Percentiles rank a stretch among this genome's conserved stretches.
Conservation (phyloP, 2,797 vertebrate species). For the Pogoniulus pusillus region DNA sequence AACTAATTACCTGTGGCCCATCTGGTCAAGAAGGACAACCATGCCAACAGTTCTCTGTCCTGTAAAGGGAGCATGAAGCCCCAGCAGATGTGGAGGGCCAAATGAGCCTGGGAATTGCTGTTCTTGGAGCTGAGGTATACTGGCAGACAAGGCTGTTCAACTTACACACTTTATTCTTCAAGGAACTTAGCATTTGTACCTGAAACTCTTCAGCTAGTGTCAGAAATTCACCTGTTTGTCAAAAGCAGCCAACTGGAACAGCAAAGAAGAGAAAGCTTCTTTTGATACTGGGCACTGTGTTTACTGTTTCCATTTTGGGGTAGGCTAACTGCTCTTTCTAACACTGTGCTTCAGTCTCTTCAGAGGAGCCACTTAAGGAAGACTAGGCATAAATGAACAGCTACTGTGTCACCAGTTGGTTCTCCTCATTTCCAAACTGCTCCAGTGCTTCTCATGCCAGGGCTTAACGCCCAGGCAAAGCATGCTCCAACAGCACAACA, state of each 20-base stretch:
- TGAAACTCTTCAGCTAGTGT: neutral
- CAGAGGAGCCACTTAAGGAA: neutral
- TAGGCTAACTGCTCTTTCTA: neutral
- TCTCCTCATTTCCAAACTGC: conserved; percentile 21
- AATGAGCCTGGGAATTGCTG: neutral
- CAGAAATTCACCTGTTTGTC: neutral
- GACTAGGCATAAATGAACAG: conserved; percentile 21
- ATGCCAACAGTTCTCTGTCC: neutral
- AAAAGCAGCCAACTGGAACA: neutral
- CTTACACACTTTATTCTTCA: neutral
- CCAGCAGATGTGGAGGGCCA: neutral
- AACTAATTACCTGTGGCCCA: conserved; percentile 45
- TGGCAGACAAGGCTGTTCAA: neutral
- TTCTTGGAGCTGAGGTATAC: neutral
- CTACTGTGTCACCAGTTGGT: conserved; percentile 25
- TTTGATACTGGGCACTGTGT: neutral
- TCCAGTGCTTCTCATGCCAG: neutral
- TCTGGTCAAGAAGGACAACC: conserved; percentile 27
- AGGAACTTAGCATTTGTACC: neutral
- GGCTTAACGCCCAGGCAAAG: conserved; percentile 51
- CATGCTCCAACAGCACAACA: neutral
- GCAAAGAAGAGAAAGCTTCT: neutral
- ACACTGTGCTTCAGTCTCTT: neutral
- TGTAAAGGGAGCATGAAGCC: neutral
- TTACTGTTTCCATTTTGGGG: neutral